These are phyloP conservation scores for Drosophila bifasciata DNA, from an alignment of 1,140 invertebrate species.

Conservation along the genomic window DNA sequence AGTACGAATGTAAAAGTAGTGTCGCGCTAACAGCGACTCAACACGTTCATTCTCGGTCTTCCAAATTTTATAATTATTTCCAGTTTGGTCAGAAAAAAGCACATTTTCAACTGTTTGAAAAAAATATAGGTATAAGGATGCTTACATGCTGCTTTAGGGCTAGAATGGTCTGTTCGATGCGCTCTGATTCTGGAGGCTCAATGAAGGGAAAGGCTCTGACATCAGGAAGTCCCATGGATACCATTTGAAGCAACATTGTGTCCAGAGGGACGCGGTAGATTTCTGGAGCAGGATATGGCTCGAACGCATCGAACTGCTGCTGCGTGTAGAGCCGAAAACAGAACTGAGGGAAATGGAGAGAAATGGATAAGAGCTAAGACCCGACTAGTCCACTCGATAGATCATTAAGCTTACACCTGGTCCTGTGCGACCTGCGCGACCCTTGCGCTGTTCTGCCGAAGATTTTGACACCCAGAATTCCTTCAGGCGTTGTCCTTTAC, in stretches of 20 bases:
- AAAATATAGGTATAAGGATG: neutral
- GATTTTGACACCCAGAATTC: conserved; percentile 99
- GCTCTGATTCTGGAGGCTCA: conserved; percentile 92
- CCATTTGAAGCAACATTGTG: conserved; percentile 96
- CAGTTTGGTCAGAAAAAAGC: neutral
- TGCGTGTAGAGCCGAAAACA: conserved; percentile 95
- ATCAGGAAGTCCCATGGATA: conserved; percentile 96
- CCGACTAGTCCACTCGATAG: neutral
- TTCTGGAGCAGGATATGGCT: conserved; percentile 95
- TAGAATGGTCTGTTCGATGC: conserved; percentile 93
- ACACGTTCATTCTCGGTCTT: no score
- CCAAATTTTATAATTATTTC: no score
- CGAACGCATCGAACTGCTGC: conserved; percentile 86
- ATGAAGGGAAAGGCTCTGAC: conserved; percentile 97
- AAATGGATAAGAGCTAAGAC: neutral
- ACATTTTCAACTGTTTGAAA: no score
- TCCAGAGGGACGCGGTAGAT: conserved; percentile 96
- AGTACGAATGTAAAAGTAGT: no score
- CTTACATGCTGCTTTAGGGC: conserved; percentile 94
- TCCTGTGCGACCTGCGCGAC: conserved; percentile 94
- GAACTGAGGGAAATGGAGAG: conserved; percentile 30
- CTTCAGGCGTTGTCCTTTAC: conserved; percentile 94
- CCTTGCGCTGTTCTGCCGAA: conserved; percentile 98
- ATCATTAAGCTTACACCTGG: conserved; percentile 60
- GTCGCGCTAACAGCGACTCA: no score